phyloP scores from a whole-genome alignment of 2,888 invertebrate genomes.

The Loripinus fragilis region DNA sequence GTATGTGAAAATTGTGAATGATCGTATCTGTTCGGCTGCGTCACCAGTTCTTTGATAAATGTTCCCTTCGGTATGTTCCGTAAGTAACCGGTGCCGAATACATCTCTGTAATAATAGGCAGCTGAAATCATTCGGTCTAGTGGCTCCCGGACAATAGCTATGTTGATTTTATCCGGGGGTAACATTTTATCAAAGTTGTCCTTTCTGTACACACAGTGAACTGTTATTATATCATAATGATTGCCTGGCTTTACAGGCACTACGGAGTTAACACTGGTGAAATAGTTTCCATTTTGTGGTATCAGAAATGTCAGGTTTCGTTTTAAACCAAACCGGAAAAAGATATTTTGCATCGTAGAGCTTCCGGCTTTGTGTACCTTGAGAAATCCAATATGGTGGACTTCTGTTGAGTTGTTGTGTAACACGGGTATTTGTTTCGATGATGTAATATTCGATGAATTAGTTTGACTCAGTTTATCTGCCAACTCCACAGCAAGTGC shows the following conservation, averaged over 20 bases:
- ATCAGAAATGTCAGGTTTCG: conserved; percentile 32
- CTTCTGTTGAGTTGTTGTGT: background rate
- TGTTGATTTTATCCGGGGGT: conserved; percentile 41
- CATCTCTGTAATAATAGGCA: conserved; percentile 36
- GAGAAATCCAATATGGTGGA: conserved; percentile 32
- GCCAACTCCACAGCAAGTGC: background rate
- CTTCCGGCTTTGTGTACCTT: conserved; percentile 48
- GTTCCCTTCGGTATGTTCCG: conserved; percentile 22
- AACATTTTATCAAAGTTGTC: conserved; percentile 28
- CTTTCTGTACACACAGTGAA: conserved; percentile 40
- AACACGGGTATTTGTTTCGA: background rate
- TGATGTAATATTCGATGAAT: background rate
- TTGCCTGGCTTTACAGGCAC: conserved; percentile 17
- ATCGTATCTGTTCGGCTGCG: conserved; percentile 40
- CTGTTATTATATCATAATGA: conserved; percentile 37
- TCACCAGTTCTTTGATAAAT: conserved; percentile 37
- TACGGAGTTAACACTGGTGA: background rate
- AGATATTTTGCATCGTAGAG: conserved; percentile 46
- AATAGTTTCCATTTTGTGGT: conserved; percentile 30
- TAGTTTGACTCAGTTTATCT: background rate
- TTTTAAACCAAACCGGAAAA: conserved; percentile 38
- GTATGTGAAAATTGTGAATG: conserved; percentile 26
- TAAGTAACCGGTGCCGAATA: conserved; percentile 9
- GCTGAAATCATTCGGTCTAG: conserved; percentile 46
- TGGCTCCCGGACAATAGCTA: conserved; percentile 53